Base-by-base conservation (phyloP, 1,140 invertebrate species). In the Diploscapter pachys region DNA sequence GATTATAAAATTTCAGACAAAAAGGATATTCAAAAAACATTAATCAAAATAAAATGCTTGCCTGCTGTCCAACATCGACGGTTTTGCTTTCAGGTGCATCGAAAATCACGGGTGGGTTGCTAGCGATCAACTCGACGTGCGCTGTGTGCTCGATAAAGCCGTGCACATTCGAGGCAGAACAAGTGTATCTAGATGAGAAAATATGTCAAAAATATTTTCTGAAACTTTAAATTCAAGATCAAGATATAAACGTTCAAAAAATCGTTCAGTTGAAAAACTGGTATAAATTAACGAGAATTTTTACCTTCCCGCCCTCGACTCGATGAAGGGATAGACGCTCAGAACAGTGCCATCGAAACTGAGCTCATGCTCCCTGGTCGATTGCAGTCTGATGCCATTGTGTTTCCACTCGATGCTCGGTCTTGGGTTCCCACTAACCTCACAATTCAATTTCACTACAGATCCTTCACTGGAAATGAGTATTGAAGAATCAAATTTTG, bases 241-340 rank as follows among this genome's bases (percentile, higher is more conserved):
- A 31, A 31, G 57, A 11, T 59, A 59, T 31, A 31, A 59, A 59
- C 2, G 13, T 59, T 13, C 57, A 11, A 11, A 59, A 31, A 59
- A 59, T 11, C 2, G 2, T 59, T 59, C 13, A 13, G 57, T 11
- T 13, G 11, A 59, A 59, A 59, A 59, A 59, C 2, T 48, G 53
- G 11, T 9, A 63, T 8, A 48, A 65, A 55, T 13, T n/a, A 13
- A 57, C 53, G 8, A 49, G 50, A 0, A 52, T 4, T 3, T 57
- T 63, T 56, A 81, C 79, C 59, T 64, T 75, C 83, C 83, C 54
- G 80, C 81, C 71, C 86, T 84, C 62, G 80, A 78, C 62, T 86
- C 83, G 63, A 85, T 68, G 73, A 85, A 85, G 6, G 83, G 83
- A 73, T 86, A 85, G 53, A 85, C 83, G 49, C 72, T 73, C 51